Evolutionary conservation across 2,888 invertebrate genomes (phyloP).

Genomic region (Epistrophe grossulariae): DNA sequence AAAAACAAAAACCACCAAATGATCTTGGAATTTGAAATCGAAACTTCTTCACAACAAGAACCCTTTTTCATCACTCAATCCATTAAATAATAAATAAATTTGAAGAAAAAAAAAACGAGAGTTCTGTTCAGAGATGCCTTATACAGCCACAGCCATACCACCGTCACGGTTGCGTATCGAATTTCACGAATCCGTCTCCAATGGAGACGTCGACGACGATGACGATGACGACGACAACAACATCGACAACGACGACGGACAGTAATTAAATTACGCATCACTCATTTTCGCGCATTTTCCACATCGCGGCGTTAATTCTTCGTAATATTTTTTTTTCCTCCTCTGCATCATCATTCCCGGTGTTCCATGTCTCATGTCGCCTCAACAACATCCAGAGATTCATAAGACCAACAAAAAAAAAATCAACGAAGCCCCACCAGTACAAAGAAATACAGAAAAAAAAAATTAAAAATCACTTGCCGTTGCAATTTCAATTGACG

Average conservation of each 20-base stretch:
- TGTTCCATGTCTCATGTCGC: slow-evolving; percentile 37
- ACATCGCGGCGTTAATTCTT: slow-evolving; percentile 75
- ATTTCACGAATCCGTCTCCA: slow-evolving; percentile 50
- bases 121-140: slow-evolving; percentile 37
- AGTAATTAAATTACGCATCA: slow-evolving; percentile 75
- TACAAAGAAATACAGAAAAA: background rate
- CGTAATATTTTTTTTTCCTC: slow-evolving; percentile 11
- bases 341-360: slow-evolving; percentile 9
- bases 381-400: slow-evolving; percentile 31
- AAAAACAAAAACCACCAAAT: slow-evolving; percentile 66
- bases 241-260: slow-evolving; percentile 25
- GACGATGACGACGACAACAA: slow-evolving; percentile 26
- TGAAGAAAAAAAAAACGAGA: slow-evolving; percentile 28
- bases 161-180: slow-evolving; percentile 59
- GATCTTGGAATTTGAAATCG: slow-evolving; percentile 74
- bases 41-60: slow-evolving; percentile 47
- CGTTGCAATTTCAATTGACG: slow-evolving; percentile 73
- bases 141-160: slow-evolving; percentile 26
- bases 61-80: slow-evolving; percentile 42
- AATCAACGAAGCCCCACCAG: slow-evolving; percentile 23
- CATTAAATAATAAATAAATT: slow-evolving; percentile 22
- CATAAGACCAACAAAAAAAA: background rate
- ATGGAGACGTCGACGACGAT: slow-evolving; percentile 1
- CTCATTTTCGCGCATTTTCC: slow-evolving; percentile 76
- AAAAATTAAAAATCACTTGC: slow-evolving; percentile 51